Conservation (phyloP, 2,888 invertebrate species). For the Athrips mouffetella region DNA sequence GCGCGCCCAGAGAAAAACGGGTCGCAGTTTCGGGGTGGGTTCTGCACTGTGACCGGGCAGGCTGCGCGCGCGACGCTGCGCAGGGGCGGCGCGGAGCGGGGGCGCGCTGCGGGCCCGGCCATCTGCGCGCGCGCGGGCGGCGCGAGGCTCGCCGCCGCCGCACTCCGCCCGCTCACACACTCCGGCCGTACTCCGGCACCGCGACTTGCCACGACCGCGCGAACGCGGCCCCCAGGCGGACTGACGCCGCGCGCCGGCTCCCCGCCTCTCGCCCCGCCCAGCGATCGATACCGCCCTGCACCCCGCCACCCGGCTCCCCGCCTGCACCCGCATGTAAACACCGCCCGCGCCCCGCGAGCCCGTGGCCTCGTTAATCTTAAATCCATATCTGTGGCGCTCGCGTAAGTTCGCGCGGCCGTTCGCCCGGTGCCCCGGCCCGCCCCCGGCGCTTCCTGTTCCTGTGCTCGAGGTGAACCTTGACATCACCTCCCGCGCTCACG, state of each 20-base stretch:
- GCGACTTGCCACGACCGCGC: conserved; percentile 64
- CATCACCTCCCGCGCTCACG: background rate
- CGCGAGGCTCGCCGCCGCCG: conserved; percentile 75
- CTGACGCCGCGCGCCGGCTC: conserved; percentile 54
- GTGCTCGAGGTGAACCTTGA: conserved; percentile 1
- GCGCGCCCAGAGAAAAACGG: conserved; percentile 91
- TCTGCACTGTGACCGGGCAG: conserved; percentile 45
- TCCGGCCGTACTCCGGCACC: conserved; percentile 67
- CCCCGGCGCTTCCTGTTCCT: conserved; percentile 13
- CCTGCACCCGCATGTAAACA: conserved; percentile 40
- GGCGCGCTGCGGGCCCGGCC: conserved; percentile 76
- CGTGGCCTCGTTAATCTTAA: conserved; percentile 72
- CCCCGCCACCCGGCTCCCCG: conserved; percentile 55
- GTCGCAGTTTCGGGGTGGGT: conserved; percentile 82
- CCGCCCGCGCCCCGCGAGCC: conserved; percentile 57
- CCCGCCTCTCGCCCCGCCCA: conserved; percentile 62
- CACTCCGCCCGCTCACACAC: conserved; percentile 69
- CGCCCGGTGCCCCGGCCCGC: conserved; percentile 33
- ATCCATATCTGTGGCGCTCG: conserved; percentile 64
- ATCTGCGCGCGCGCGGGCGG: conserved; percentile 77
- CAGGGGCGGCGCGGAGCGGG: conserved; percentile 75
- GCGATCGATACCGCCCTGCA: conserved; percentile 78
- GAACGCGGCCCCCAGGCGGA: conserved; percentile 73
- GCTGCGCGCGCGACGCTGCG: conserved; percentile 63
- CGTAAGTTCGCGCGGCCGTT: conserved; percentile 31